These are phyloP conservation scores for Hippotragus niger DNA, from an alignment of 2,113 vertebrate genomes.

Conservation along the genomic window DNA sequence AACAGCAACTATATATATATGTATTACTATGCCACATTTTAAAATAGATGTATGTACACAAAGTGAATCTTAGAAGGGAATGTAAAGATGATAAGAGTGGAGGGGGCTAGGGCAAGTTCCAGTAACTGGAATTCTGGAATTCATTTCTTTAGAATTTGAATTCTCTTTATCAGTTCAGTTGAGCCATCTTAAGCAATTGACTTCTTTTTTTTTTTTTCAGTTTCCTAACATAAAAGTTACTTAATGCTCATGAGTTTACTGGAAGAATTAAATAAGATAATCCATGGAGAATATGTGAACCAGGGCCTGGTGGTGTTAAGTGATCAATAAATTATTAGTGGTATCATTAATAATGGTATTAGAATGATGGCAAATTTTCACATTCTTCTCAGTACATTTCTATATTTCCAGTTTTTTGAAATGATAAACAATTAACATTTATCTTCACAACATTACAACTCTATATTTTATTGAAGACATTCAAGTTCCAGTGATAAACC, in stretches of 20 bases:
- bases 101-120: background rate
- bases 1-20: background rate
- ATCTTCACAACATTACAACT: background rate
- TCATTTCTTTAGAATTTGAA: background rate
- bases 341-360: background rate
- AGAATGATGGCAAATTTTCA: background rate
- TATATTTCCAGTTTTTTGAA: background rate
- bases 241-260: background rate
- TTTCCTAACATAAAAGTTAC: background rate
- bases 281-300: background rate
- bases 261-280: background rate
- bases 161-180: background rate
- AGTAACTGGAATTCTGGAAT: background rate
- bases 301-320: background rate
- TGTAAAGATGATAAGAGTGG: background rate
- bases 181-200: background rate
- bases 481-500: background rate
- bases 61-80: background rate
- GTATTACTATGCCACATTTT: background rate
- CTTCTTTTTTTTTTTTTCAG: too few relatives aligned
- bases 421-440: background rate
- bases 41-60: background rate
- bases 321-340: background rate
- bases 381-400: background rate
- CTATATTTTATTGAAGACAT: background rate